Evolutionary conservation across 1,140 invertebrate species (phyloP), one percentile per base, ranked within the genome.

Genomic region (Telenomus remus): DNA sequence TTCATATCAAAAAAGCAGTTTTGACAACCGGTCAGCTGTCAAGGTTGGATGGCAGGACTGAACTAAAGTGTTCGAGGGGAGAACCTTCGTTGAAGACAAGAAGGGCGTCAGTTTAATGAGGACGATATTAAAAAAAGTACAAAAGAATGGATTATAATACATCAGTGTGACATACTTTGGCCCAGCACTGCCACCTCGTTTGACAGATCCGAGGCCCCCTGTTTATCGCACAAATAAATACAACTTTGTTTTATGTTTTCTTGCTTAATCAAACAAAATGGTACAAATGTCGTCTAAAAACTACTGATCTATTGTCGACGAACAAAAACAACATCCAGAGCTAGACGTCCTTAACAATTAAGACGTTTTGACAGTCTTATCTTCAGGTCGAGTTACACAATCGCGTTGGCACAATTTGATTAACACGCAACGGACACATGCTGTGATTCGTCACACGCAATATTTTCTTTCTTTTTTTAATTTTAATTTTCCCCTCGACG

Each of bases 81-180:
- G 10, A 4, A 68, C 35, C 27, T 48, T 46, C 9, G 39, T 61
- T 9, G 47, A 65, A 72, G 49, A n/a, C 27, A 57, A 53, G 44
- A 34, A 27, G 39, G 57, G 37, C 9, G 53, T 47, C 53, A 37
- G 4, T 57, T n/a, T 42, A 54, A 76, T 60, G 54, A 34, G 44
- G 60, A 66, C 68, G 72, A 69, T 70, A n/a, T n/a, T n/a, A 70
- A 76, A 70, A 76, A 76, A 76, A 70, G 73, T 76, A 76, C 50
- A 76, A 76, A 74, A 76, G 49, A 60, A 66, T 76, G 73, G 60
- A 63, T n/a, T 70, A 76, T 70, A 60, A 71, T 76, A 76, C 74
- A 76, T 71, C 42, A 60, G 51, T 55, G 47, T 42, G 49, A 33
- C 13, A 60, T 49, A 68, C 49, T 51, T 69, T 12, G 27, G 9